Conservation (phyloP, 1,140 invertebrate species). For the Globodera rostochiensis region DNA sequence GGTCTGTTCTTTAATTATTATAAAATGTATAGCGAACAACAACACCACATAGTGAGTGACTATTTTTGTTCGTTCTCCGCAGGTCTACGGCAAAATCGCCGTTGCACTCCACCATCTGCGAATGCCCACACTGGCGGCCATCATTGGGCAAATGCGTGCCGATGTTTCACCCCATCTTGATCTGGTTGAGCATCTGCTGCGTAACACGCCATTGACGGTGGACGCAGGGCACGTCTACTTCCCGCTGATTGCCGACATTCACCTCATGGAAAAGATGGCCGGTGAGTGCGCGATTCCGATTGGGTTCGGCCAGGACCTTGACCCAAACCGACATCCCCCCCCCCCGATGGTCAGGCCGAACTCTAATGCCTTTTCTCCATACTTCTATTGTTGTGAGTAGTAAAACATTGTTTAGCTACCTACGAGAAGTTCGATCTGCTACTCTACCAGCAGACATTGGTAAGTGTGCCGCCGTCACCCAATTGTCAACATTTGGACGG, state of each 20-base stretch:
- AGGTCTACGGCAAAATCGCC: slow-evolving; percentile 38
- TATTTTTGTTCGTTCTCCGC: background rate
- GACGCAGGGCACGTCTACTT: slow-evolving; percentile 42
- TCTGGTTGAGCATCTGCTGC: slow-evolving; percentile 32
- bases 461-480: background rate
- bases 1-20: background rate
- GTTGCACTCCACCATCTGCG: slow-evolving; percentile 27
- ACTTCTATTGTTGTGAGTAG: background rate
- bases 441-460: slow-evolving; percentile 34
- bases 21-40: too few species aligned
- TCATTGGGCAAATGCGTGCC: slow-evolving; percentile 36
- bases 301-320: too few species aligned
- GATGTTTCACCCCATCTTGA: slow-evolving; percentile 36
- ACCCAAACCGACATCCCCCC: too few species aligned
- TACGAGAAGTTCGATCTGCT: slow-evolving; percentile 38
- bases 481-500: background rate
- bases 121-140: slow-evolving; percentile 43
- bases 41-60: too few species aligned
- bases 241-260: slow-evolving; percentile 40
- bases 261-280: slow-evolving; percentile 40
- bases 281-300: slow-evolving; percentile 9
- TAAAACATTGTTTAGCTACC: slow-evolving; percentile 18
- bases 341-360: too few species aligned
- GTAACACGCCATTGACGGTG: slow-evolving; percentile 36
- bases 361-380: background rate